Percentiles rank a stretch among this genome's conserved stretches.
Conservation (phyloP, 2,797 vertebrate species). For the Crenichthys baileyi region DNA sequence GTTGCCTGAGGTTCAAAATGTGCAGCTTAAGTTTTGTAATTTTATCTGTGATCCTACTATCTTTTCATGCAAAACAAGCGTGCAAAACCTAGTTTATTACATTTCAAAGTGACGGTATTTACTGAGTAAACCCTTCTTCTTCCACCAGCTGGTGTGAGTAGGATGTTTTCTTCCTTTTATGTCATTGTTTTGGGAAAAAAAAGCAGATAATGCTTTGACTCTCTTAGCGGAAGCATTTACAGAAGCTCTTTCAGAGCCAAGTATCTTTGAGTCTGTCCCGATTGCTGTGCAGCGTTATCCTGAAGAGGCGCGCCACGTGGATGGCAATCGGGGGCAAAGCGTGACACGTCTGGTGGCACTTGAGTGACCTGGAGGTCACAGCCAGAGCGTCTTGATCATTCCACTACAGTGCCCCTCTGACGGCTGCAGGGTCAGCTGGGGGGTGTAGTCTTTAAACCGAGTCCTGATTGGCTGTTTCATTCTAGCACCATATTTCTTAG, state of each 20-base stretch:
- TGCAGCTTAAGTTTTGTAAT: conserved; percentile 29
- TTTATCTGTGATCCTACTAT: conserved; percentile 47
- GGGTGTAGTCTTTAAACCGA: conserved; percentile 6
- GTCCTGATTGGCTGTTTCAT: conserved; percentile 29
- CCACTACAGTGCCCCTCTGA: conserved; percentile 60
- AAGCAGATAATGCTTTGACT: background rate
- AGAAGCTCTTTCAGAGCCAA: conserved; percentile 43
- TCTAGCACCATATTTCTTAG: conserved; percentile 1
- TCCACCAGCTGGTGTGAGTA: background rate
- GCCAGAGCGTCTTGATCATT: conserved; percentile 59
- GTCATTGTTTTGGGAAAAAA: background rate
- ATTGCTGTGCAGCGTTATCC: conserved; percentile 67
- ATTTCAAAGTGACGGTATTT: background rate
- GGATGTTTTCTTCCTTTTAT: background rate
- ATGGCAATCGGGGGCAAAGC: conserved; percentile 65
- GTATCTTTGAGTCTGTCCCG: conserved; percentile 56
- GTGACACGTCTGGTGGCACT: conserved; percentile 77
- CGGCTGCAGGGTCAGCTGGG: conserved; percentile 53
- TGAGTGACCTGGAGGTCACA: conserved; percentile 72
- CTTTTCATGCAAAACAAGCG: conserved; percentile 37
- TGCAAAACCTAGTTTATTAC: conserved; percentile 13
- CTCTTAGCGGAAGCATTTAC: conserved; percentile 35
- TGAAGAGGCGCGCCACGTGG: conserved; percentile 70
- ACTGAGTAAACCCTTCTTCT: conserved; percentile 1
- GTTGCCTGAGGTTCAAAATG: conserved; percentile 54